Evolutionary conservation across 2,797 vertebrate genomes (phyloP).

Genomic region (Peromyscus attwateri): DNA sequence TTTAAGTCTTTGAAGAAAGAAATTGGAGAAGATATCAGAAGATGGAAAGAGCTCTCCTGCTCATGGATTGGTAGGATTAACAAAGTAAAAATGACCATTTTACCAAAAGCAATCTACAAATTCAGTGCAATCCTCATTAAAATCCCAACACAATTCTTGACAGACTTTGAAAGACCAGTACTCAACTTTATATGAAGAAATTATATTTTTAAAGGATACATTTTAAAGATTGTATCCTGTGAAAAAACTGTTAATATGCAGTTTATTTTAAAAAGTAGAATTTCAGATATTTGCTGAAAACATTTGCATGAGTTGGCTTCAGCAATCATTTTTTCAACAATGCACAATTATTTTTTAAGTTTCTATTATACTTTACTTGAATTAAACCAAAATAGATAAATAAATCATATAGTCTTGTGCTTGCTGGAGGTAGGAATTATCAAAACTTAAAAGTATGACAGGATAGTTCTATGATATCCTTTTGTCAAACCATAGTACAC

Average conservation of each 20-base stretch:
- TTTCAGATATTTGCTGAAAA: slow-evolving; percentile 28
- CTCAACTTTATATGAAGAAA: too few species aligned
- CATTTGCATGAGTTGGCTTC: slow-evolving; percentile 20
- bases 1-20: too few species aligned
- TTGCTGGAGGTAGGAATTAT: slow-evolving; percentile 57
- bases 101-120: too few species aligned
- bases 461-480: slow-evolving; percentile 39
- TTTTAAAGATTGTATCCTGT: neutral
- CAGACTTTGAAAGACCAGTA: too few species aligned
- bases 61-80: too few species aligned
- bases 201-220: slow-evolving; percentile 23
- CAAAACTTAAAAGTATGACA: slow-evolving; percentile 28
- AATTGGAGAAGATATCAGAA: too few species aligned
- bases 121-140: too few species aligned
- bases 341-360: neutral
- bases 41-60: too few species aligned
- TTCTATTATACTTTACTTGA: slow-evolving; percentile 42
- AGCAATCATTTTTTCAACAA: slow-evolving; percentile 37
- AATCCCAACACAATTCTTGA: too few species aligned
- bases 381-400: slow-evolving; percentile 45
- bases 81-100: too few species aligned
- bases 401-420: slow-evolving; percentile 10
- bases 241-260: neutral
- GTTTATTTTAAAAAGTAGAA: slow-evolving; percentile 47
- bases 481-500: slow-evolving; percentile 72